These are phyloP conservation scores for Caprella mutica DNA, from an alignment of 2,888 invertebrate genomes.

Conservation along the genomic window DNA sequence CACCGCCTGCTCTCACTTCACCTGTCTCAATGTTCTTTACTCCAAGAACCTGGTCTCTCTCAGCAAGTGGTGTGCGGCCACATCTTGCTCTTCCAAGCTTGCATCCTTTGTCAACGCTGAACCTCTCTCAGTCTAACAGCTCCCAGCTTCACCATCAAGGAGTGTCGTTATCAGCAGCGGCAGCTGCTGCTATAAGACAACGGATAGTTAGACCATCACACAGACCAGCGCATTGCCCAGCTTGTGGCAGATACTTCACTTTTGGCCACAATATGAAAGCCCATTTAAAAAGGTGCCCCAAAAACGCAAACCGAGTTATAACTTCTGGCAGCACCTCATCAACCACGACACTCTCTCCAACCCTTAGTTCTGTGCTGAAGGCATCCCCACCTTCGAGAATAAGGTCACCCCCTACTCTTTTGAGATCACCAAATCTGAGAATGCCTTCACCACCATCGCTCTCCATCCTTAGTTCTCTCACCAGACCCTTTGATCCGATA, in stretches of 20 bases:
- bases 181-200: slow-evolving; percentile 26
- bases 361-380: too few relatives aligned
- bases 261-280: slow-evolving; percentile 34
- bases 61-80: slow-evolving; percentile 29
- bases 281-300: slow-evolving; percentile 33
- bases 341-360: too few relatives aligned
- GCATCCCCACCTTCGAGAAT: too few relatives aligned
- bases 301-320: slow-evolving; percentile 27
- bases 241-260: slow-evolving; percentile 34
- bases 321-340: slow-evolving; percentile 24
- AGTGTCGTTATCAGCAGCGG: slow-evolving; percentile 15
- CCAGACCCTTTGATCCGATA: too few relatives aligned
- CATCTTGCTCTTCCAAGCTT: slow-evolving; percentile 32
- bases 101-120: slow-evolving; percentile 29
- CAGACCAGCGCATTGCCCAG: slow-evolving; percentile 34
- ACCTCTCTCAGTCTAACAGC: slow-evolving; percentile 14
- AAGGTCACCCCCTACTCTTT: too few relatives aligned
- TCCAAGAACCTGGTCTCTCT: slow-evolving; percentile 33
- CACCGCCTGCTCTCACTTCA: slow-evolving; percentile 32
- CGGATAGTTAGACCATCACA: slow-evolving; percentile 30
- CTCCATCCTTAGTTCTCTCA: too few relatives aligned
- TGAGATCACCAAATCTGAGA: too few relatives aligned
- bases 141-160: not conserved
- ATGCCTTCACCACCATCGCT: too few relatives aligned
- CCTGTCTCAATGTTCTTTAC: slow-evolving; percentile 34